Conservation (phyloP, 2,113 vertebrate genomes). For the Rutilus rutilus region DNA sequence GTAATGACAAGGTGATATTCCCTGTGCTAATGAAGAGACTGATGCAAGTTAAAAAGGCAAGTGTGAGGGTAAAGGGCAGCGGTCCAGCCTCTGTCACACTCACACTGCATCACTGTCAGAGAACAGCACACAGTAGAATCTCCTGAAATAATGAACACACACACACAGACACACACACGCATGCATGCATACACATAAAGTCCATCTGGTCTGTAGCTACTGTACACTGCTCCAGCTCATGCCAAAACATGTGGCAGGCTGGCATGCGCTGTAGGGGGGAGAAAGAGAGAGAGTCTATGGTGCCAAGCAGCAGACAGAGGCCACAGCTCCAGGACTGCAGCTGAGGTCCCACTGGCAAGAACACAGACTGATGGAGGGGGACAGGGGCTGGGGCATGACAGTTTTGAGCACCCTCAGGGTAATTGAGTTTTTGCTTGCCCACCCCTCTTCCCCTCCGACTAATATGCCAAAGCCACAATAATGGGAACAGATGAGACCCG, state of each 20-base stretch:
- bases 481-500: slow-evolving; percentile 25
- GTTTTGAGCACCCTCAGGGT: slow-evolving; percentile 15
- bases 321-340: slow-evolving; percentile 69
- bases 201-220: slow-evolving; percentile 46
- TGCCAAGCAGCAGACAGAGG: slow-evolving; percentile 56
- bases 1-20: slow-evolving; percentile 16
- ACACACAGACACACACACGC: slow-evolving; percentile 3
- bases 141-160: slow-evolving; percentile 25
- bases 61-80: slow-evolving; percentile 24
- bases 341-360: slow-evolving; percentile 67
- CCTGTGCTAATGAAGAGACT: slow-evolving; percentile 10
- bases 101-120: slow-evolving; percentile 35
- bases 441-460: not conserved
- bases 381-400: not conserved
- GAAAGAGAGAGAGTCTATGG: slow-evolving; percentile 24
- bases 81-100: not conserved
- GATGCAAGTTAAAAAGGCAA: not conserved
- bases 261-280: not conserved
- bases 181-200: not conserved
- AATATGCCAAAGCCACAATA: slow-evolving; percentile 25
- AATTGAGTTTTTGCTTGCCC: slow-evolving; percentile 13
- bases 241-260: slow-evolving; percentile 41
- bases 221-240: slow-evolving; percentile 27
- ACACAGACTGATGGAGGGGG: not conserved
- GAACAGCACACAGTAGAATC: not conserved